Conservation (phyloP, 1,140 invertebrate species). For the Nasonia giraulti region DNA sequence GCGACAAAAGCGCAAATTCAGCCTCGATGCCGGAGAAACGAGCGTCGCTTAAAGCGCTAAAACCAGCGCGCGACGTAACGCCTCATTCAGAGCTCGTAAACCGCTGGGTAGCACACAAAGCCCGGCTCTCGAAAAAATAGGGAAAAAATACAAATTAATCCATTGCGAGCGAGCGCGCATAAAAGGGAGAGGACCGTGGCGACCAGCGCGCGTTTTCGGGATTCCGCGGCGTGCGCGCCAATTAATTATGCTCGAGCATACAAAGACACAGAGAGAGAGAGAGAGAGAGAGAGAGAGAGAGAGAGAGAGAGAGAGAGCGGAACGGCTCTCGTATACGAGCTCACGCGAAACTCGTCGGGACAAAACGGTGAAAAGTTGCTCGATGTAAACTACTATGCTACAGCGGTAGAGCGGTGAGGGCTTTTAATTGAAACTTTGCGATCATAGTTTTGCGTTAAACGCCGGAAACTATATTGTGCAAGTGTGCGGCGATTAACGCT, state of each 20-base stretch:
- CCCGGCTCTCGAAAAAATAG: background rate
- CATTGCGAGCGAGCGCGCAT: background rate
- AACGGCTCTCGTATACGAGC: too few species aligned
- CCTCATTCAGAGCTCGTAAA: background rate
- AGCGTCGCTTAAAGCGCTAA: background rate
- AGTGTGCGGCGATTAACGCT: too few species aligned
- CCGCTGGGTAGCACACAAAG: background rate
- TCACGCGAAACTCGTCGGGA: background rate
- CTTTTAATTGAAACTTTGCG: conserved; percentile 29
- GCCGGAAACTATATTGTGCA: background rate
- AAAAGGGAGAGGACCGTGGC: background rate
- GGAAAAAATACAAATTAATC: conserved; percentile 13
- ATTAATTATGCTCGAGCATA: background rate
- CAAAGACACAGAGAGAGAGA: background rate
- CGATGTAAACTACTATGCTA: background rate
- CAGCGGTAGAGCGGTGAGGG: background rate
- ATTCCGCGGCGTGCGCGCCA: conserved; percentile 8
- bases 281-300: too few species aligned
- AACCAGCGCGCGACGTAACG: background rate
- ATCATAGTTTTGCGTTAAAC: conserved; percentile 15
- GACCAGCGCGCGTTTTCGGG: background rate
- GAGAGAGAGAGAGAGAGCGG: too few species aligned
- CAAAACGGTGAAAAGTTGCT: background rate
- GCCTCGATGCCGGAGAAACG: too few species aligned
- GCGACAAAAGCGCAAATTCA: too few species aligned